Percentiles rank a stretch among this genome's conserved stretches.
These are phyloP conservation scores for Calyptommatus sinebrachiatus DNA, from an alignment of 2,113 vertebrate species.

Conservation along the genomic window DNA sequence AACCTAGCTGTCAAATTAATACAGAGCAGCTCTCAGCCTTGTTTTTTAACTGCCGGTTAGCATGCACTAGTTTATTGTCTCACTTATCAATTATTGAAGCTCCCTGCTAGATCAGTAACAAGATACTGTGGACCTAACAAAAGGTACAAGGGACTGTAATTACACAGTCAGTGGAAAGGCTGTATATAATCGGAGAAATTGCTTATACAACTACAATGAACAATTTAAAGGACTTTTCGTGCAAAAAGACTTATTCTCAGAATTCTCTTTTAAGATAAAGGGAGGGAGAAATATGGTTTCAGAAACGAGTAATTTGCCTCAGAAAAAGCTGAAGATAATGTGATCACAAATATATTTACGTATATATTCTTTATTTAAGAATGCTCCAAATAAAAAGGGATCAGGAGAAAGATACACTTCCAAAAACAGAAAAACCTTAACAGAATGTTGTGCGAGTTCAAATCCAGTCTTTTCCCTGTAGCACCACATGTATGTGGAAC, in stretches of 20 bases:
- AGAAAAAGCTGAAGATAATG: not conserved
- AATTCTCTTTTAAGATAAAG: constrained; percentile 1
- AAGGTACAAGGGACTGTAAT: constrained; percentile 55
- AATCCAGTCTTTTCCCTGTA: not conserved
- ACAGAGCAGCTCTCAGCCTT: constrained; percentile 47
- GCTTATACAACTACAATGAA: constrained; percentile 40
- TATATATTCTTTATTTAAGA: not conserved
- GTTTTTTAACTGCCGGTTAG: constrained; percentile 32
- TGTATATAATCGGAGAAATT: constrained; percentile 41
- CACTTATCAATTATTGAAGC: constrained; percentile 65
- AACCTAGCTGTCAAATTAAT: constrained; percentile 48
- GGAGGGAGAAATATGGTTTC: not conserved
- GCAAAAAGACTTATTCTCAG: constrained; percentile 3
- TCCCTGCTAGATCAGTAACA: constrained; percentile 59
- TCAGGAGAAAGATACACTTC: not conserved
- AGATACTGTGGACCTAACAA: constrained; percentile 54
- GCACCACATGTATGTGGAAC: too few species aligned
- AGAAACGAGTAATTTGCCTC: not conserved
- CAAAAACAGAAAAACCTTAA: not conserved
- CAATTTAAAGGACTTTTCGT: constrained; percentile 12
- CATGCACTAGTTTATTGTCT: constrained; percentile 51
- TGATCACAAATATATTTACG: not conserved
- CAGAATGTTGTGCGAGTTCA: not conserved
- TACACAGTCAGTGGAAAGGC: constrained; percentile 45
- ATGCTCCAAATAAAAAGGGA: not conserved